Evolutionary conservation across 30 jellyfish, hydroid and myxozoan genomes (phyloP).

Genomic region (Pelagia noctiluca): DNA sequence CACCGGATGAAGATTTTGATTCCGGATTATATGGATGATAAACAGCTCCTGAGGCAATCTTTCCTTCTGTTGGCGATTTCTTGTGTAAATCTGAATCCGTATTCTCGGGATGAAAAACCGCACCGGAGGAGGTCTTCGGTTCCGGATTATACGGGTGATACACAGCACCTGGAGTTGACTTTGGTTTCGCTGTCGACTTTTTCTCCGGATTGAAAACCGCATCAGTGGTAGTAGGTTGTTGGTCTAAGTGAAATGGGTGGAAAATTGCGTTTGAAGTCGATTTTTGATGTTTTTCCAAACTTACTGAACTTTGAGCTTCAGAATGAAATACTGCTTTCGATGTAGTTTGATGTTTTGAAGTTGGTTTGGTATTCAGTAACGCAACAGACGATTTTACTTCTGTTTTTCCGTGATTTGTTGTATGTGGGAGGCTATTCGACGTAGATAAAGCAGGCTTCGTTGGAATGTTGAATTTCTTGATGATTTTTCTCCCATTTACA

Average conservation of each 20-base stretch:
- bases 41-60: neutral
- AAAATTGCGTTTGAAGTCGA: neutral
- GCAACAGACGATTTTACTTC: neutral
- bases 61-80: neutral
- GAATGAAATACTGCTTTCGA: neutral
- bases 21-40: constrained; percentile 14
- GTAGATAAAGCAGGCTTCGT: constrained; percentile 8
- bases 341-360: neutral
- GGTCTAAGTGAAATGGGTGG: too few species aligned
- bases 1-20: neutral
- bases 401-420: neutral
- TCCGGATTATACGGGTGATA: neutral
- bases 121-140: constrained; percentile 39
- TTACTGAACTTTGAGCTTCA: neutral
- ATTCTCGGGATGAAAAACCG: constrained; percentile 37
- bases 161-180: constrained; percentile 13
- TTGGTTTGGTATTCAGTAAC: too few species aligned
- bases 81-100: neutral
- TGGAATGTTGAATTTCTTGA: constrained; percentile 34
- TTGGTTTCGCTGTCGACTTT: neutral
- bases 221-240: constrained; percentile 3
- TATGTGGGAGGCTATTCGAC: neutral
- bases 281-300: too few species aligned
- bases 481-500: too few species aligned
- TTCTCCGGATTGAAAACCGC: neutral